Evolutionary conservation across 2,797 vertebrate species (phyloP), one percentile per base, ranked within the genome.

Genomic region (Macropodus opercularis): DNA sequence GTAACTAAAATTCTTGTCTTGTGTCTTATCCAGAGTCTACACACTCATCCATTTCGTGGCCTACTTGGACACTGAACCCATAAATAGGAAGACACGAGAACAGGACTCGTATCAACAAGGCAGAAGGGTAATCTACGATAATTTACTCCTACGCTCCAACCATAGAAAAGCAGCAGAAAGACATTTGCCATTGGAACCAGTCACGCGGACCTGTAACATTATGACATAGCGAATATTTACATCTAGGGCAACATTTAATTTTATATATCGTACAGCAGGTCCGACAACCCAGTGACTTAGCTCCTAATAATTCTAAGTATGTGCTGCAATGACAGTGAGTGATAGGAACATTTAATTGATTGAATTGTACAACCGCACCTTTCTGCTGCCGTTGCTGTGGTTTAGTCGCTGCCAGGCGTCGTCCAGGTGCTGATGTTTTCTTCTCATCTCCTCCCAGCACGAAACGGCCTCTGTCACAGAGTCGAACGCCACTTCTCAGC

Each of bases 41-140:
- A 86, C 84, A 9, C 47, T 86, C 60, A 86, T 89, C 22, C 85
- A 89, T 56, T 82, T 31, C 7, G 56, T 87, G 24, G 84, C 84
- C 41, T 88, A 73, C 42, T 41, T 64, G 46, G 81, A 76, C 23
- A 87, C 87, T 1, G 83, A 84, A 61, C 4, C 41, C 4, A 35
- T n/a, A 8, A 4, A n/a, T 2, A 15, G 17, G 11, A 15, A 19
- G 11, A 41, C 46, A 23, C 27, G 14, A 23, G 42, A 24, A 17
- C 2, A 34, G 12, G 3, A 29, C 2, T n/a, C n/a, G n/a, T n/a
- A n/a, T n/a, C n/a, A n/a, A n/a, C n/a, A n/a, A n/a, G n/a, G n/a
- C n/a, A n/a, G n/a, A n/a, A n/a, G n/a, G n/a, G n/a, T n/a, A n/a
- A n/a, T n/a, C n/a, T n/a, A n/a, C n/a, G n/a, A n/a, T n/a, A n/a